A percentile compares a stretch with the other conserved stretches of the same genome.
phyloP scores from a whole-genome alignment of 2,797 vertebrate genomes.

The Lutjanus argentimaculatus region DNA sequence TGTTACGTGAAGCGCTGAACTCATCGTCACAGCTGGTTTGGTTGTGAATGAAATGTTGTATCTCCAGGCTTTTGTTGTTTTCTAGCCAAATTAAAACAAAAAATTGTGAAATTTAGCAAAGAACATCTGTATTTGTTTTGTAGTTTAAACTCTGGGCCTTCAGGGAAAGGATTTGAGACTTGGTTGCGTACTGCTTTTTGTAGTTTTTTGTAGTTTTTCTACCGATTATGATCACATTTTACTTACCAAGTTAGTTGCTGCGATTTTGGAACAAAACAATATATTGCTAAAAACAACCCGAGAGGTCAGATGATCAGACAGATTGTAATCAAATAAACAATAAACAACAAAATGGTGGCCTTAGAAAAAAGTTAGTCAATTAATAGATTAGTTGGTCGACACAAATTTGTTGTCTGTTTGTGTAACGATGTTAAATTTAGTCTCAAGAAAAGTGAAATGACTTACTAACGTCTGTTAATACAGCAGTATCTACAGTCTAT shows the following conservation, averaged over 20 bases:
- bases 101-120: background rate
- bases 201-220: background rate
- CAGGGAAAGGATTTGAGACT: background rate
- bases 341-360: background rate
- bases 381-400: background rate
- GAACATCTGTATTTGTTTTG: background rate
- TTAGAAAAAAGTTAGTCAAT: background rate
- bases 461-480: too few species aligned
- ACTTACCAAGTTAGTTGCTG: background rate
- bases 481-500: too few species aligned
- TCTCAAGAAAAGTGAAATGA: too few species aligned
- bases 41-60: background rate
- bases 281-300: too few species aligned
- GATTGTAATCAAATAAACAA: too few species aligned
- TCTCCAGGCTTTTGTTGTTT: background rate
- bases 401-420: background rate
- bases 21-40: background rate
- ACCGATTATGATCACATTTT: background rate
- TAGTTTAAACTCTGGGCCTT: background rate
- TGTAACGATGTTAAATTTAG: background rate
- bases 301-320: too few species aligned
- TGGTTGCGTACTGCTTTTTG: background rate
- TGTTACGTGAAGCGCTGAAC: slow-evolving; percentile 2
- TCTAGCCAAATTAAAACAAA: background rate
- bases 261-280: too few species aligned